phyloP scores from a whole-genome alignment of 2,888 invertebrate genomes.

The Hydroisotoma schaefferi region DNA sequence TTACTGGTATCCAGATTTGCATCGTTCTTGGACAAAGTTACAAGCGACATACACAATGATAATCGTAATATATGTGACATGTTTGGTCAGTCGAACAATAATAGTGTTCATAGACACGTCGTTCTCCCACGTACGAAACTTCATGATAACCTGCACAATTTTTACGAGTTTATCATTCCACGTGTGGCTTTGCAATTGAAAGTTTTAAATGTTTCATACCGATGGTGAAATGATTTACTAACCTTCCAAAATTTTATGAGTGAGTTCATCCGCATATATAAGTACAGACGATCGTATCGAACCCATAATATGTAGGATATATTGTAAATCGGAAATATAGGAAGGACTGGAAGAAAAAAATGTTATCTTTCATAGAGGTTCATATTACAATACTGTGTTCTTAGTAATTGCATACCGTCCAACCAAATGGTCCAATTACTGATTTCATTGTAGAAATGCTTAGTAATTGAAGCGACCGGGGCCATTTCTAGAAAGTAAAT shows the following conservation, averaged over 20 bases:
- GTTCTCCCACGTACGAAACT: conserved; percentile 21
- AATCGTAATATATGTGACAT: conserved; percentile 16
- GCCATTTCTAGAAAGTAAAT: conserved; percentile 13
- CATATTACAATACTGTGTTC: no score
- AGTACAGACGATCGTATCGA: not conserved
- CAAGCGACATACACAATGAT: conserved; percentile 17
- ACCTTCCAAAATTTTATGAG: conserved; percentile 12
- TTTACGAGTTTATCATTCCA: no score
- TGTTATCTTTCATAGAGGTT: no score
- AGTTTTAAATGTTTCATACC: no score
- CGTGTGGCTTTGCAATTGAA: no score
- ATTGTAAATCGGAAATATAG: conserved; percentile 20
- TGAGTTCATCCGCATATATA: conserved; percentile 10
- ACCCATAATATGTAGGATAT: not conserved
- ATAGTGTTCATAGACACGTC: conserved; percentile 20
- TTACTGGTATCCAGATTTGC: conserved; percentile 1
- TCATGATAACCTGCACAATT: conserved; percentile 18
- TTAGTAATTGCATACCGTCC: no score
- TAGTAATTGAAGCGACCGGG: conserved; percentile 1
- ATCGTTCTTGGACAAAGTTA: conserved; percentile 11
- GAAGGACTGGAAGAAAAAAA: no score
- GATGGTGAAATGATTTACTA: no score
- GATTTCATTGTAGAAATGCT: conserved; percentile 18
- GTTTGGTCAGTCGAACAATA: conserved; percentile 21
- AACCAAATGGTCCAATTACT: conserved; percentile 7